A percentile compares a stretch with the other conserved stretches of the same genome.
Conservation (phyloP, 1,140 invertebrate species). For the Colletes gigas region DNA sequence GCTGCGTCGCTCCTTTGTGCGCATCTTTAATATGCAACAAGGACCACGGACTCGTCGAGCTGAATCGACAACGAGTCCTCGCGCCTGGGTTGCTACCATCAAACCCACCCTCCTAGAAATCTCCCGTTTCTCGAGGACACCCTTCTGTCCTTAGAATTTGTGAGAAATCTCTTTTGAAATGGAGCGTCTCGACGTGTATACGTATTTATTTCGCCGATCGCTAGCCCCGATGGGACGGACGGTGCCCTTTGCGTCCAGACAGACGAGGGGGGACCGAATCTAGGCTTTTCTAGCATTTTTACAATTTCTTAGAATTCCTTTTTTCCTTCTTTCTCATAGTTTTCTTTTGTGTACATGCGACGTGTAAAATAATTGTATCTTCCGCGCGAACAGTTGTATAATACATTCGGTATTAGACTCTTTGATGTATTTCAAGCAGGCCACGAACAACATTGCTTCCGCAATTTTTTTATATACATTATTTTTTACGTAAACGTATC, state of each 20-base stretch:
- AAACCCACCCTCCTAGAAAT: slow-evolving; percentile 20
- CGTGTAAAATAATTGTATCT: neutral
- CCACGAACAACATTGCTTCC: neutral
- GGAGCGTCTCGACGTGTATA: neutral
- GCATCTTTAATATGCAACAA: slow-evolving; percentile 48
- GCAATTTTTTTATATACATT: neutral
- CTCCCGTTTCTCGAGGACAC: neutral
- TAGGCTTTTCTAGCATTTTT: neutral
- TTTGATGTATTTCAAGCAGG: neutral
- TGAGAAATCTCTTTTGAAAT: slow-evolving; percentile 10
- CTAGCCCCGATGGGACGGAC: slow-evolving; percentile 15
- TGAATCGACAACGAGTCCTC: slow-evolving; percentile 42
- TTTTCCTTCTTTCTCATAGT: neutral
- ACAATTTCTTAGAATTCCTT: neutral
- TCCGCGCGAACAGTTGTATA: neutral
- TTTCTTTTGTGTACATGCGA: too few relatives aligned
- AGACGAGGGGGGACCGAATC: slow-evolving; percentile 14
- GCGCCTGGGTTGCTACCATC: neutral
- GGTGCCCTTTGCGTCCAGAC: slow-evolving; percentile 22
- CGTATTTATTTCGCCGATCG: slow-evolving; percentile 48
- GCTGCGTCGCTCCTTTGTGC: slow-evolving; percentile 35
- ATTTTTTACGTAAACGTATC: too few relatives aligned
- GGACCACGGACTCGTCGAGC: neutral
- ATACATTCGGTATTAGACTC: neutral
- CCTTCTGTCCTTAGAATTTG: neutral